Evolutionary conservation across 2,797 vertebrate species (phyloP).

Genomic region (Siniperca obscura): DNA sequence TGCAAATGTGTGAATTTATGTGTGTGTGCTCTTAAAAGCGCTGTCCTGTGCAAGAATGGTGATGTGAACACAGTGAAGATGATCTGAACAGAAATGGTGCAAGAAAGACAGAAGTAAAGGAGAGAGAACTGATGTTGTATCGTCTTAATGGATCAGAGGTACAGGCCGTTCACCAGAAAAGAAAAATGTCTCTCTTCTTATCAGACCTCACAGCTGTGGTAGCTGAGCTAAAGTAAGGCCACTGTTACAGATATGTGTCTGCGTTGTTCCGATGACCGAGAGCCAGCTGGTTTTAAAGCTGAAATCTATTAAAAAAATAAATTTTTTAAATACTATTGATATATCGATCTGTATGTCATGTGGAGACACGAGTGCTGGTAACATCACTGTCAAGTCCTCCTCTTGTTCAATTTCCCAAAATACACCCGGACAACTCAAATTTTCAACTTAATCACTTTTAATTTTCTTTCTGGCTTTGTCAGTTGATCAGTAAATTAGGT

Average conservation of each 20-base stretch:
- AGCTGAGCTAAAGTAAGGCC: constrained; percentile 48
- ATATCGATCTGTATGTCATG: neutral
- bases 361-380: neutral
- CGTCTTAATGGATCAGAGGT: constrained; percentile 42
- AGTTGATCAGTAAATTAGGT: too few relatives aligned
- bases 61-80: constrained; percentile 7
- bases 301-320: neutral
- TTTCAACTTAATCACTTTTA: too few relatives aligned
- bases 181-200: constrained; percentile 46
- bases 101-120: neutral
- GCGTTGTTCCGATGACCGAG: constrained; percentile 35
- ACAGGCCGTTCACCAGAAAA: constrained; percentile 16
- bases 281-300: neutral
- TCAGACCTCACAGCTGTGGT: constrained; percentile 48
- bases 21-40: constrained; percentile 26
- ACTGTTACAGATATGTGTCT: constrained; percentile 34
- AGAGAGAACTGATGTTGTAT: constrained; percentile 31
- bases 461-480: too few relatives aligned
- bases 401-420: too few relatives aligned
- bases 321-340: neutral
- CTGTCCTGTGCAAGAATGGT: constrained; percentile 6
- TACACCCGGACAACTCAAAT: too few relatives aligned
- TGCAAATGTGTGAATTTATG: constrained; percentile 5
- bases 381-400: too few relatives aligned
- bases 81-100: neutral